phyloP scores from a whole-genome alignment of 1,140 invertebrate genomes.

The Latrodectus geometricus region DNA sequence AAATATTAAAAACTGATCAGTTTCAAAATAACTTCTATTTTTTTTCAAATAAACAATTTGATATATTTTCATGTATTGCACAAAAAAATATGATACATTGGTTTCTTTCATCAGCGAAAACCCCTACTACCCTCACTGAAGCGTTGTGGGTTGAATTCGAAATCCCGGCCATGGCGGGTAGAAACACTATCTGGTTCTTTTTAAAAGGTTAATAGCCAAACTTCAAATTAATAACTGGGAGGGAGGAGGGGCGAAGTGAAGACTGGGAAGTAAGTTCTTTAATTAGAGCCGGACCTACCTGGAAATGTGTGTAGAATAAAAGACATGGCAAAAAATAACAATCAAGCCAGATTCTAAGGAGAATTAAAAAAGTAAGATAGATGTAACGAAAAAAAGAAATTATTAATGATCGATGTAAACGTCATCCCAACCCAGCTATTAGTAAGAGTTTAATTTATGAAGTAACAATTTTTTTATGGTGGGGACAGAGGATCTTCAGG shows the following conservation, averaged over 20 bases:
- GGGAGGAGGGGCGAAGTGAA: neutral
- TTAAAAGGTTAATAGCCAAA: slow-evolving; percentile 23
- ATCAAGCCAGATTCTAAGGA: neutral
- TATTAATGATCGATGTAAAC: slow-evolving; percentile 48
- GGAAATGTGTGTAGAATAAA: neutral
- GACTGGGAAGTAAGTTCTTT: neutral
- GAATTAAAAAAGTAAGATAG: neutral
- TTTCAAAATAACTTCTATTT: too few species aligned
- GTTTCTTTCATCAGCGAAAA: too few species aligned
- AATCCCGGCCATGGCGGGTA: too few species aligned
- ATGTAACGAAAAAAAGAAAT: neutral
- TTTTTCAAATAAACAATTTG: too few species aligned
- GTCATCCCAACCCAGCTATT: slow-evolving; percentile 36
- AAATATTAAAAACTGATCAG: too few species aligned
- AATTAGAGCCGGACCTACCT: slow-evolving; percentile 33
- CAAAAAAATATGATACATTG: too few species aligned
- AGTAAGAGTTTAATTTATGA: slow-evolving; percentile 46
- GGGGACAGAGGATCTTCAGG: neutral
- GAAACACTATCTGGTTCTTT: neutral
- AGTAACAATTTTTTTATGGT: neutral
- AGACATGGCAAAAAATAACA: neutral
- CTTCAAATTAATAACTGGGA: slow-evolving; percentile 23
- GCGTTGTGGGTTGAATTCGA: too few species aligned
- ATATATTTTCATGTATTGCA: too few species aligned
- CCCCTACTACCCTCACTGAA: too few species aligned